phyloP scores from a whole-genome alignment of 2,888 invertebrate species.

The Sinelater perroti region DNA sequence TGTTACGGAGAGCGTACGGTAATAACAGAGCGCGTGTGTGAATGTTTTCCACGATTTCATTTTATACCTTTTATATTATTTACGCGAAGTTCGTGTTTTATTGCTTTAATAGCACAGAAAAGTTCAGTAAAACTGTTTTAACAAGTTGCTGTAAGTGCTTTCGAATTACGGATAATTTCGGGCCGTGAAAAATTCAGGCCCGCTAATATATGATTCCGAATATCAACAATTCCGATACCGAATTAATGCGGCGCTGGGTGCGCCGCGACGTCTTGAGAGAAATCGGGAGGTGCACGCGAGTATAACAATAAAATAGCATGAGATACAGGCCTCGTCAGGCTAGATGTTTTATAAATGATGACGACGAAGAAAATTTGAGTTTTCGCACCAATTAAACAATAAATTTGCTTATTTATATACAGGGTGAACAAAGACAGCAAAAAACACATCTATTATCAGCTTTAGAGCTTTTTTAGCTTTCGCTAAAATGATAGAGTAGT shows the following conservation, averaged over 20 bases:
- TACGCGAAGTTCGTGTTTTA: slow-evolving; percentile 46
- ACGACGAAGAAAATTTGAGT: no score
- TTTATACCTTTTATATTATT: slow-evolving; percentile 47
- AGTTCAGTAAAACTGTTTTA: slow-evolving; percentile 34
- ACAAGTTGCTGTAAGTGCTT: slow-evolving; percentile 31
- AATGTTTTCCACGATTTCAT: slow-evolving; percentile 49
- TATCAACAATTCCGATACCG: slow-evolving; percentile 21
- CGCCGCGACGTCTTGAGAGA: no score
- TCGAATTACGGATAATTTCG: slow-evolving; percentile 31
- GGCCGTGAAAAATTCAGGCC: slow-evolving; percentile 24
- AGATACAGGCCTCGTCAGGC: not conserved
- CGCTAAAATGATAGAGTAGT: no score
- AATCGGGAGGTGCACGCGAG: no score
- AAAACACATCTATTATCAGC: no score
- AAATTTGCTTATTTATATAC: no score
- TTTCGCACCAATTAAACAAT: no score
- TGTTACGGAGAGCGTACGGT: slow-evolving; percentile 39
- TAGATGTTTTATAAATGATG: no score
- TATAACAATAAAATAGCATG: not conserved
- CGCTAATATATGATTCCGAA: slow-evolving; percentile 22
- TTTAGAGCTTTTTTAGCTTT: no score
- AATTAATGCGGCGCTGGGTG: no score
- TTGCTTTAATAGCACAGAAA: slow-evolving; percentile 43
- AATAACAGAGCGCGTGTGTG: slow-evolving; percentile 46
- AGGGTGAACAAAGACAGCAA: no score